phyloP scores from a whole-genome alignment of 2,888 invertebrate species.

The Camptogramma bilineatum region DNA sequence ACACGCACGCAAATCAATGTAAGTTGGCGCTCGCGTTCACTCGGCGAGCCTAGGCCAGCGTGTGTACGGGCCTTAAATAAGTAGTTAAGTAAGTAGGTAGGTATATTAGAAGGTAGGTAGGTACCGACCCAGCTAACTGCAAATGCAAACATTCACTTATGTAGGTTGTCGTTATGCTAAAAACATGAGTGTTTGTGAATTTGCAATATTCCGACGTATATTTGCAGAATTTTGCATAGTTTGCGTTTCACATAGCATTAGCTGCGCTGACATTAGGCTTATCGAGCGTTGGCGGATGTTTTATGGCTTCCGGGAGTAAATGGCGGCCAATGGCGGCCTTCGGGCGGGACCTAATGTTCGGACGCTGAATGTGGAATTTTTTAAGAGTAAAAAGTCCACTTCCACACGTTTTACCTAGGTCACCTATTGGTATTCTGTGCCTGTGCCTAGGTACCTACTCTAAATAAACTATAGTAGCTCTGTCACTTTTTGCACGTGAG shows the following conservation, averaged over 20 bases:
- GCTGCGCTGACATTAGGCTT: slow-evolving; percentile 44
- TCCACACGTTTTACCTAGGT: no score
- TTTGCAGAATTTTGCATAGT: background rate
- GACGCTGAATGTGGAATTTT: slow-evolving; percentile 8
- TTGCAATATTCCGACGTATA: background rate
- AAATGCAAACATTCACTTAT: no score
- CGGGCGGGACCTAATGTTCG: background rate
- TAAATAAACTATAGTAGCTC: no score
- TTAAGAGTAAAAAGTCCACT: no score
- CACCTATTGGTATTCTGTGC: background rate
- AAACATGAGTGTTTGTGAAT: background rate
- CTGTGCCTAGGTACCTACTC: background rate
- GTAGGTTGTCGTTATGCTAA: background rate
- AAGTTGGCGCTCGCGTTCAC: no score
- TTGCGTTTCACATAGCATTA: slow-evolving; percentile 47
- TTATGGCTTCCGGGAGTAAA: slow-evolving; percentile 53
- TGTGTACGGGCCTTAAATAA: no score
- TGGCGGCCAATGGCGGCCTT: slow-evolving; percentile 4
- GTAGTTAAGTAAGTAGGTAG: background rate
- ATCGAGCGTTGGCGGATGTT: slow-evolving; percentile 55
- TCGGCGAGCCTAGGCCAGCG: no score
- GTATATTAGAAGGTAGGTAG: no score
- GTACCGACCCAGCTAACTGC: no score
- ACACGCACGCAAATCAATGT: no score
- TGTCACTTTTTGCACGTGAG: no score